Base-by-base conservation (phyloP, 2,888 invertebrate species). In the Tetragonisca angustula region DNA sequence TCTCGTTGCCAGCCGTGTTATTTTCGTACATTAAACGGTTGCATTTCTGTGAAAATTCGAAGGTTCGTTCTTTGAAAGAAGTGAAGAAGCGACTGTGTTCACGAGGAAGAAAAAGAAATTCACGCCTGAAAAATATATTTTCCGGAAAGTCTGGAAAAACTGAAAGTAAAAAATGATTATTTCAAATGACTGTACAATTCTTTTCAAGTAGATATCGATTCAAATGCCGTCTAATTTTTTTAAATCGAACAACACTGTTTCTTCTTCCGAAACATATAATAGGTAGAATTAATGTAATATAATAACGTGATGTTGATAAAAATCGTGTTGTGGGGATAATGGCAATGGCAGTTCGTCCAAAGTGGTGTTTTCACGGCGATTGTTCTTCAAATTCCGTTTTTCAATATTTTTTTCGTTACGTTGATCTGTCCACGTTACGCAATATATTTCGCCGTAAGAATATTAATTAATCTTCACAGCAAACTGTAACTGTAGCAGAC, bases 371-470 rank as follows among this genome's bases (percentile, higher is more conserved):
- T 17, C 13, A 52, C 6, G 50, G 17, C 56, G 49, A 59, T 76
- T 56, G 49, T 64, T 67, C 61, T 65, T 71, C 68, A 50, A 21
- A 19, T 76, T 59, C 59, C 65, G 65, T 62, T 43, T 36, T 56
- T 65, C 54, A 11, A 21, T 27, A 17, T 6, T 21, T 21, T 49
- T n/a, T 27, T 54, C 19, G 21, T 15, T 24, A 4, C 24, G 4
- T 49, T 27, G 27, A 21, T 27, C 27, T 49, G 13, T 11, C 9
- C 21, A 0, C 32, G 24, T 62, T 52, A 43, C 52, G 21, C 19
- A 21, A 52, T 24, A 24, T 17, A 6, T 49, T 61, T 62, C 36
- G 61, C 27, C 21, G 27, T 6, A 27, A 27, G 61, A 21, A 61
- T 72, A 61, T 27, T 62, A 61, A 72, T 61, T 72, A 61, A 72